Evolutionary conservation across 1,140 invertebrate species (phyloP).

Genomic region (Limonius californicus): DNA sequence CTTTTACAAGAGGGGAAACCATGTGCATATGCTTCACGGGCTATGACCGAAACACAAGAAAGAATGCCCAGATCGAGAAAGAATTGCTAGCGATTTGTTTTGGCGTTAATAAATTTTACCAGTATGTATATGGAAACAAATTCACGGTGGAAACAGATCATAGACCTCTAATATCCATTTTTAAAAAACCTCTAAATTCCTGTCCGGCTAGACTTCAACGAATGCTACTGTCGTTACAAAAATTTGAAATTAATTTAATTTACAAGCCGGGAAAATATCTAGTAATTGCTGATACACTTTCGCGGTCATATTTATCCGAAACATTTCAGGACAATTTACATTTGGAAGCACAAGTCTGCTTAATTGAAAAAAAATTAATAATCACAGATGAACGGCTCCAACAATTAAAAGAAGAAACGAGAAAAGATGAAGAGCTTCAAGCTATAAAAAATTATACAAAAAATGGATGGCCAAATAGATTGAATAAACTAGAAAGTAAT

Average conservation of each 20-base stretch:
- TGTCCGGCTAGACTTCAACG: conserved; percentile 33
- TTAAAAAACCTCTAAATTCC: conserved; percentile 26
- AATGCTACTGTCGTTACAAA: conserved; percentile 28
- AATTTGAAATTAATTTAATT: conserved; percentile 31
- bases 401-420: conserved; percentile 1
- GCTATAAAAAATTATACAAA: conserved; percentile 17
- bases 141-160: conserved; percentile 31
- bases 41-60: conserved; percentile 25
- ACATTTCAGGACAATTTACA: conserved; percentile 16
- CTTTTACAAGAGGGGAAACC: not conserved
- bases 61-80: not conserved
- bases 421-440: not conserved
- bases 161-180: conserved; percentile 32
- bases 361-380: conserved; percentile 20
- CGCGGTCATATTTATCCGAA: conserved; percentile 24
- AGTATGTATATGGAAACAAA: conserved; percentile 31
- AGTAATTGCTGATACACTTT: conserved; percentile 42
- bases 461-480: conserved; percentile 16
- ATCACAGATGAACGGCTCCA: conserved; percentile 12
- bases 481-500: conserved; percentile 13
- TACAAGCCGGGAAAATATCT: conserved; percentile 38
- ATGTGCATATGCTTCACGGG: not conserved
- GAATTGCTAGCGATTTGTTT: conserved; percentile 12
- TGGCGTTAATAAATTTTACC: conserved; percentile 22
- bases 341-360: conserved; percentile 25